phyloP scores from a whole-genome alignment of 1,140 invertebrate genomes.

The Caenorhabditis inopinata region DNA sequence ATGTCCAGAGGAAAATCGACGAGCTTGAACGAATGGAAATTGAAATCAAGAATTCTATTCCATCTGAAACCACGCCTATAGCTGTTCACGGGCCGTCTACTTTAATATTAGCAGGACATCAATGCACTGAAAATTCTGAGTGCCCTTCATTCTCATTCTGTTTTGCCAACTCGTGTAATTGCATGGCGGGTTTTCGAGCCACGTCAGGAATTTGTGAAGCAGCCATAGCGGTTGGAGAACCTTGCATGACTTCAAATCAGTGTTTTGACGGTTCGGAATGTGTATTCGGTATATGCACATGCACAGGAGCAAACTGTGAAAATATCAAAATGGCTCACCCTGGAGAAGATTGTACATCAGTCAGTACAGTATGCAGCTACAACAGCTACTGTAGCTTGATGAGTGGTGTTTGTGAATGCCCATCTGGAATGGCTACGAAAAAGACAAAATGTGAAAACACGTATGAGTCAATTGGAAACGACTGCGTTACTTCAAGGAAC shows the following conservation, averaged over 20 bases:
- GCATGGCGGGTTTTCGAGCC: slow-evolving; percentile 56
- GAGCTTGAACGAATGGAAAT: slow-evolving; percentile 42
- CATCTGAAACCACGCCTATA: background rate
- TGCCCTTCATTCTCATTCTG: slow-evolving; percentile 43
- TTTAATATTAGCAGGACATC: slow-evolving; percentile 5
- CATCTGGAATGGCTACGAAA: slow-evolving; percentile 57
- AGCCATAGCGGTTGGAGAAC: slow-evolving; percentile 51
- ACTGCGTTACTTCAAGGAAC: slow-evolving; percentile 50
- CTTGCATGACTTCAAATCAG: slow-evolving; percentile 58
- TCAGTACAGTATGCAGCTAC: slow-evolving; percentile 53
- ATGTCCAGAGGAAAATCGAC: slow-evolving; percentile 42
- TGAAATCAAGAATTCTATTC: slow-evolving; percentile 30
- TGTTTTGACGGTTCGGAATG: slow-evolving; percentile 54
- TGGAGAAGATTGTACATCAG: slow-evolving; percentile 57
- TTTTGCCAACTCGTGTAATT: slow-evolving; percentile 50
- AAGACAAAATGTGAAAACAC: slow-evolving; percentile 46
- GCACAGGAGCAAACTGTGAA: slow-evolving; percentile 34
- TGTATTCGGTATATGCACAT: slow-evolving; percentile 52
- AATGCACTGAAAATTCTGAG: background rate
- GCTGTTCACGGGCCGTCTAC: background rate
- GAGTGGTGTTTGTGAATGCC: slow-evolving; percentile 63
- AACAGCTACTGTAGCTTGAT: slow-evolving; percentile 60
- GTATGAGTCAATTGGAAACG: slow-evolving; percentile 37
- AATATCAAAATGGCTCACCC: slow-evolving; percentile 42
- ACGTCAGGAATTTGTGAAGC: slow-evolving; percentile 51